Base-by-base conservation (phyloP, 2,888 invertebrate species). In the Julus scandinavius region DNA sequence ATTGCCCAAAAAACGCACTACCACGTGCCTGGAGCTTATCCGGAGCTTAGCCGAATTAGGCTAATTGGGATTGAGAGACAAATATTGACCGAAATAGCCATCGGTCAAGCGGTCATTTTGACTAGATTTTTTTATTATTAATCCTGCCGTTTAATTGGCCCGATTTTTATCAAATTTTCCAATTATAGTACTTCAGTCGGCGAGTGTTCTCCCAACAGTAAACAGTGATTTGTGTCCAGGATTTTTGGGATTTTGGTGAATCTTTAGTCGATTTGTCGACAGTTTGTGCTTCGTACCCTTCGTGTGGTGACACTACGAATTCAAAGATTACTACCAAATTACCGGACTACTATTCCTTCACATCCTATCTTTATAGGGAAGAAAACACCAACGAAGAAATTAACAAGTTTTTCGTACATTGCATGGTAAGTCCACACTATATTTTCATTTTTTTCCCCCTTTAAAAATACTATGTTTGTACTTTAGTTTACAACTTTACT, bases 311-410 rank as follows among this genome's bases (percentile, higher is more conserved):
- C 80, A 80, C 80, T 80, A 80, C 80, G 80, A 80, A 80, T 80
- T 80, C 80, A 38, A 80, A 80, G 80, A 80, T 80, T 72, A 29
- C 72, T 38, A 20, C 80, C 80, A 38, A 20, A 20, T 80, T 80
- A 29, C 80, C 80, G 80, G 80, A 80, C 80, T 80, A 80, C 15
- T 80, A 80, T 38, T 80, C 80, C 38, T 80, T 80, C 80, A 80
- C 80, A 5, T 80, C 80, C 38, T 80, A 80, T 11, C 15, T 80
- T 4, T 80, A 80, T 29, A 80, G 80, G 38, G 80, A 80, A 38
- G 80, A 80, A 80, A 80, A 80, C 80, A 80, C 80, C 80, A 80
- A 80, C 80, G 80, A 80, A 80, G 80, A 80, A 80, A 80, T 80
- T 80, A 80, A 80, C 80, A 80, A 80, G 80, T 80, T 80, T 80